Evolutionary conservation across 2,113 vertebrate species (phyloP), one percentile per base, ranked within the genome.

Genomic region (Puntigrus tetrazona): DNA sequence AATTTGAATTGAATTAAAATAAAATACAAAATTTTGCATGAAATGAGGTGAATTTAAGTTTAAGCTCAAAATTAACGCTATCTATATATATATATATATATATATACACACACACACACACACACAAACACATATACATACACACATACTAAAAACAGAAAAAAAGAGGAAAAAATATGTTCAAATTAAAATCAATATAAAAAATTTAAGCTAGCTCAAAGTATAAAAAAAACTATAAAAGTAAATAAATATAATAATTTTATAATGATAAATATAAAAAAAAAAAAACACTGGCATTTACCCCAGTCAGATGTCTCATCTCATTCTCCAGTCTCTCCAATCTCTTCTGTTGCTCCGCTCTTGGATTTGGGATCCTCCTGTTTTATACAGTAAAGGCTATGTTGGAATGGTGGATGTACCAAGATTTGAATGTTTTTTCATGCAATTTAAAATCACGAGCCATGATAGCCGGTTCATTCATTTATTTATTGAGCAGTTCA

Each of bases 321-420:
- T 88, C 88, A 77, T 82, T 84, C 31, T 90, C 91, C 13, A 87
- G 69, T 38, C 67, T 85, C 55, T 91, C 88, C 22, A 86, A 2
- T 38, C 89, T 89, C 77, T 59, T 85, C 73, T 67, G 85, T 29
- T 78, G 85, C 10, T 90, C 92, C 22, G 80, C 85, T 84, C 22
- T 87, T 22, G 82, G 38, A 67, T 87, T 93, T 69, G 89, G 78
- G 18, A 84, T 41, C 77, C 88, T 90, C 75, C 95, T 95, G 84
- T 27, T 75, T 34, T 73, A 38, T 31, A 77, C 45, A 57, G 7
- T 36, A 20, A 84, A 86, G 29, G 36, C 25, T 67, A 16, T 2
- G 22, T 1, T 41, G 34, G 7, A 22, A 16, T 2, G 22, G 1
- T 41, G 34, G 7, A 22, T 13, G 2, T n/a, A 22, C 18, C 34